Base-by-base conservation (phyloP, 30 jellyfish, hydroid and myxozoan genomes). In the Cassiopea andromeda region DNA sequence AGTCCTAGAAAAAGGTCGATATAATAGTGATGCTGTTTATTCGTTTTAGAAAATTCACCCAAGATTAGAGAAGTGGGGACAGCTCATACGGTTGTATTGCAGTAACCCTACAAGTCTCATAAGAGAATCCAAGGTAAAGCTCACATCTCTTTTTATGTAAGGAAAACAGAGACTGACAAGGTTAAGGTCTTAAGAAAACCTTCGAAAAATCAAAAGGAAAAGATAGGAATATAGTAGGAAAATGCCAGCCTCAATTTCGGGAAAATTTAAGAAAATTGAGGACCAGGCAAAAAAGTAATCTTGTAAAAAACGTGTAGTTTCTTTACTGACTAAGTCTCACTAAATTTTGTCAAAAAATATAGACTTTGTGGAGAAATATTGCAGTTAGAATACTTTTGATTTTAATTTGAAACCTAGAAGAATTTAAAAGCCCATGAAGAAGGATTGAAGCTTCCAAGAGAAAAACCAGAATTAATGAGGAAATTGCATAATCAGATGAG, bases 41-140 rank as follows among this genome's bases (percentile, higher is more conserved):
- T 45, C n/a, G n/a, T 73, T 74, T 7, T 19, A 85, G 93, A 74
- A 85, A 73, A 85, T 85, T 85, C 93, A 85, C 69, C 93, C 93
- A 16, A 75, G 74, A 48, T 46, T 85, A 58, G 81, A 75, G 81
- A 85, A 85, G 47, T 85, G 93, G 93, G 87, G 93, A 13, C 93
- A 85, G 61, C 77, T 85, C 60, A 18, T 85, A n/a, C 44, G 78
- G 60, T 38, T 85, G 47, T 85, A 85, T 73, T 85, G 93, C 78
- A 47, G 59, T 14, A 76, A 47, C 13, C 87, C 93, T 2, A 60
- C 48, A 73, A 48, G 79, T 46, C 80, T 85, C 47, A 72, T 85
- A 19, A 85, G 79, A 57, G 86, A 75, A 18, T 15, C 93, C 19
- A 85, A 85, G 86, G 93, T 85, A 70, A 70, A 8, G 73, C 2